phyloP scores from a whole-genome alignment of 64 coral and sea anemone species.

The Stichodactyla helianthus region DNA sequence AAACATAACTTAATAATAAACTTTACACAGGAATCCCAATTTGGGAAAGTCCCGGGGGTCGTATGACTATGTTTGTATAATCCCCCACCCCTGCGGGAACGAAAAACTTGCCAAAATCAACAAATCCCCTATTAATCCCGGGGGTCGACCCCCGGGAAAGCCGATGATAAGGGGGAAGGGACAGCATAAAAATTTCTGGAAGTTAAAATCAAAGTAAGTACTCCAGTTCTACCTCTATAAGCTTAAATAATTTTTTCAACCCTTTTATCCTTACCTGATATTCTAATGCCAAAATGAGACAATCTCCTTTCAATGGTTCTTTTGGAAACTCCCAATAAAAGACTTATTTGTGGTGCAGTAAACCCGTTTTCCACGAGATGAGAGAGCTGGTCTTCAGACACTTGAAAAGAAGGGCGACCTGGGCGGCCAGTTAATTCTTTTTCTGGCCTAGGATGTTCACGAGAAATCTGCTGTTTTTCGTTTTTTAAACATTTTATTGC shows the following conservation, averaged over 20 bases:
- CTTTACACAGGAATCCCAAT: too few species aligned
- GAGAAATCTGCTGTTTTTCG: conserved; percentile 8
- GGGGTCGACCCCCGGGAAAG: too few species aligned
- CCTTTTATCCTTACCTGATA: conserved; percentile 30
- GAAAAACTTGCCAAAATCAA: too few species aligned
- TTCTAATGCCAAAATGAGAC: conserved; percentile 33
- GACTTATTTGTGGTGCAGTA: conserved; percentile 42
- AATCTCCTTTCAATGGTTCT: conserved; percentile 41
- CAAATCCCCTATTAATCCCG: too few species aligned
- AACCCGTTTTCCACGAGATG: conserved; percentile 33
- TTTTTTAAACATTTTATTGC: conserved; percentile 36
- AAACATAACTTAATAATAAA: too few species aligned
- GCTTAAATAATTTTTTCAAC: neutral
- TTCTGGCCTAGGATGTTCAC: neutral
- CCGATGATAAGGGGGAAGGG: neutral
- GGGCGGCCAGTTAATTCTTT: neutral
- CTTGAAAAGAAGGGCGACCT: conserved; percentile 42
- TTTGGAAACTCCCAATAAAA: conserved; percentile 33
- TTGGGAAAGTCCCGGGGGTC: too few species aligned
- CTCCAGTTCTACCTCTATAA: neutral
- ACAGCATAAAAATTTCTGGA: neutral
- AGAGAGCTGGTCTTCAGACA: conserved; percentile 30
- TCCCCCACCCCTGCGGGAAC: too few species aligned
- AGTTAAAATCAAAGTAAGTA: neutral
- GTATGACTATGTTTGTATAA: too few species aligned